Conservation (phyloP, 2,888 invertebrate genomes). For the Pycnomerus fuliginosus region DNA sequence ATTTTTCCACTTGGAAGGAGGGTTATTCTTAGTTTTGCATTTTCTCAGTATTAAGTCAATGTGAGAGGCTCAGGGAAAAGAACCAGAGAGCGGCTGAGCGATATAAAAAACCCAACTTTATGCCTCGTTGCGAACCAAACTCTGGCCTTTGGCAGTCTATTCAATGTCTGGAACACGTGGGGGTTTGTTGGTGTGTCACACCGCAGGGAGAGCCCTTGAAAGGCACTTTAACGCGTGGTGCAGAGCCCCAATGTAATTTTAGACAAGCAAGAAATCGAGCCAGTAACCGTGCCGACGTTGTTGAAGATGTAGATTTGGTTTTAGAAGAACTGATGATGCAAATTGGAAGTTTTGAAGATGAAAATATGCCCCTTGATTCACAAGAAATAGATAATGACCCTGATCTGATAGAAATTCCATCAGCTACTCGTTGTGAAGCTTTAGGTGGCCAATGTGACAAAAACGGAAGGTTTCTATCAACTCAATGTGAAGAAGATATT, state of each 20-base stretch:
- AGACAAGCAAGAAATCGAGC: constrained; percentile 70
- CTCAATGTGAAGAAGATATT: constrained; percentile 69
- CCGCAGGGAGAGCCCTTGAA: constrained; percentile 78
- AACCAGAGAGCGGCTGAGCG: constrained; percentile 72
- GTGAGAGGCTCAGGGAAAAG: constrained; percentile 77
- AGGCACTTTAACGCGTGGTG: constrained; percentile 74
- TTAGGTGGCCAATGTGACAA: constrained; percentile 62
- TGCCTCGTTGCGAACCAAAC: constrained; percentile 71
- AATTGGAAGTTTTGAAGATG: constrained; percentile 58
- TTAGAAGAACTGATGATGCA: constrained; percentile 71
- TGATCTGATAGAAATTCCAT: constrained; percentile 39
- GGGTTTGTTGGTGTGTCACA: constrained; percentile 87
- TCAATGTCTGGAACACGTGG: constrained; percentile 75
- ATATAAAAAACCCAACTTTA: constrained; percentile 72
- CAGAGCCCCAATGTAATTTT: constrained; percentile 76
- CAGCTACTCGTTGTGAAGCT: constrained; percentile 53
- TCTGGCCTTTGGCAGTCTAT: constrained; percentile 79
- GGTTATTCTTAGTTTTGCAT: too few relatives aligned
- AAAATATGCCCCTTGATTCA: constrained; percentile 54
- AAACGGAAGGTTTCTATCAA: constrained; percentile 71
- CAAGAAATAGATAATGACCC: constrained; percentile 28
- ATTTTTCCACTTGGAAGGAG: too few relatives aligned
- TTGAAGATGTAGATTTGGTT: constrained; percentile 58
- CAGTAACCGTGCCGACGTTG: constrained; percentile 40
- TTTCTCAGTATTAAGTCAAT: constrained; percentile 69